Conservation (phyloP, 2,888 invertebrate genomes). For the Elmis aenea region DNA sequence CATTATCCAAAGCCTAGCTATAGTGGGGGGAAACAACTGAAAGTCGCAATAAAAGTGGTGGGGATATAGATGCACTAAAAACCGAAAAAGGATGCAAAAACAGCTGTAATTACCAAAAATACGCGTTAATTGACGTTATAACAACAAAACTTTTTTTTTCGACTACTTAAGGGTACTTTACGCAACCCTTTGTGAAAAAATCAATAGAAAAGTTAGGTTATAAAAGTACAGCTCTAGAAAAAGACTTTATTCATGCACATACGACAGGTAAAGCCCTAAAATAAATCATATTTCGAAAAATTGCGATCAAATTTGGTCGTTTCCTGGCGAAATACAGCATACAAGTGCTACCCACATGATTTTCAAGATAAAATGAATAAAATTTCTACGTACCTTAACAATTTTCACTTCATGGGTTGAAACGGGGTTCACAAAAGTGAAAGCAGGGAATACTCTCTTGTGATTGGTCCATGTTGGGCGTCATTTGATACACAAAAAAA, state of each 20-base stretch:
- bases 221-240: conserved; percentile 28
- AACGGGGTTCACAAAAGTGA: conserved; percentile 46
- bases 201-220: conserved; percentile 48
- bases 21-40: conserved; percentile 31
- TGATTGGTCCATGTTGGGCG: conserved; percentile 44
- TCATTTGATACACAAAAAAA: conserved; percentile 49
- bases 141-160: too few species aligned
- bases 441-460: conserved; percentile 43
- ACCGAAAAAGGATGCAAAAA: conserved; percentile 36
- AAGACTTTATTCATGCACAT: conserved; percentile 8
- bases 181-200: conserved; percentile 39
- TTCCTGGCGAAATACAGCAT: conserved; percentile 29
- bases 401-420: conserved; percentile 47
- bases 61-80: conserved; percentile 34
- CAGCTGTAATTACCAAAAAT: conserved; percentile 20
- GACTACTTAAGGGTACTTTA: too few species aligned
- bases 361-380: conserved; percentile 49
- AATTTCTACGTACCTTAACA: conserved; percentile 49
- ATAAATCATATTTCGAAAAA: conserved; percentile 27
- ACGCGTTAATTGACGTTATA: too few species aligned
- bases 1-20: conserved; percentile 1
- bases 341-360: conserved; percentile 40
- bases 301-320: conserved; percentile 21
- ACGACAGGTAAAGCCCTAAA: conserved; percentile 7
- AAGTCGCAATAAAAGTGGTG: conserved; percentile 32